Percentiles rank a stretch among this genome's conserved stretches.
phyloP scores from a whole-genome alignment of 2,113 vertebrate genomes.

The Platichthys flesus region DNA sequence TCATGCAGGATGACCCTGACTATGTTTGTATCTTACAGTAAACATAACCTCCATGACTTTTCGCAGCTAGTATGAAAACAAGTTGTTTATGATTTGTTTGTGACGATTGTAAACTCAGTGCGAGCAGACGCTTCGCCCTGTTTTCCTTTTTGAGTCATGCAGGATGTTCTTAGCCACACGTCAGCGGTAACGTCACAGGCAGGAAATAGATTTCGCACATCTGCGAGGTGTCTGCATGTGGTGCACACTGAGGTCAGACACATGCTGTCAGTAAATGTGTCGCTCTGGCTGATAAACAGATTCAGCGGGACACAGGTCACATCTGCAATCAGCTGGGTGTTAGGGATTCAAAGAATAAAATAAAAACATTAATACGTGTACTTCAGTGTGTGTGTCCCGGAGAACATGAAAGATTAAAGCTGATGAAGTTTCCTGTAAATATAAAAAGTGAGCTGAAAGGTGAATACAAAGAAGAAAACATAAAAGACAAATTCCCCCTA shows the following conservation, averaged over 20 bases:
- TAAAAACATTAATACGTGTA: background rate
- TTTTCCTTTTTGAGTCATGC: constrained; percentile 4
- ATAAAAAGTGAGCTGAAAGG: too few relatives aligned
- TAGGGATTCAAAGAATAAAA: background rate
- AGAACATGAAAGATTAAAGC: background rate
- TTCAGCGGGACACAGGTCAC: constrained; percentile 3
- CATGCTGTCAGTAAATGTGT: background rate
- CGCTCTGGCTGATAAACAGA: background rate
- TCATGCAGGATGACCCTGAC: background rate
- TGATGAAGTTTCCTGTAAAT: too few relatives aligned
- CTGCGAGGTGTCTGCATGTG: background rate
- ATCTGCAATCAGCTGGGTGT: constrained; percentile 50
- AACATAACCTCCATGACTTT: background rate
- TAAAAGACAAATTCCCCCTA: background rate
- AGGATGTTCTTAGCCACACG: background rate
- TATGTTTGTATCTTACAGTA: background rate
- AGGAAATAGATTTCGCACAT: background rate
- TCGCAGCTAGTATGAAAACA: background rate
- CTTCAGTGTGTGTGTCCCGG: background rate
- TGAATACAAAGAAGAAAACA: background rate
- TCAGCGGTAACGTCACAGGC: background rate
- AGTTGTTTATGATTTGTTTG: background rate
- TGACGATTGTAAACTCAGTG: too few relatives aligned
- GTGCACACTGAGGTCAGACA: background rate
- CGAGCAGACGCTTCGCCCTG: background rate